Evolutionary conservation across 2,888 invertebrate species (phyloP).

Genomic region (Pterostichus madidus): DNA sequence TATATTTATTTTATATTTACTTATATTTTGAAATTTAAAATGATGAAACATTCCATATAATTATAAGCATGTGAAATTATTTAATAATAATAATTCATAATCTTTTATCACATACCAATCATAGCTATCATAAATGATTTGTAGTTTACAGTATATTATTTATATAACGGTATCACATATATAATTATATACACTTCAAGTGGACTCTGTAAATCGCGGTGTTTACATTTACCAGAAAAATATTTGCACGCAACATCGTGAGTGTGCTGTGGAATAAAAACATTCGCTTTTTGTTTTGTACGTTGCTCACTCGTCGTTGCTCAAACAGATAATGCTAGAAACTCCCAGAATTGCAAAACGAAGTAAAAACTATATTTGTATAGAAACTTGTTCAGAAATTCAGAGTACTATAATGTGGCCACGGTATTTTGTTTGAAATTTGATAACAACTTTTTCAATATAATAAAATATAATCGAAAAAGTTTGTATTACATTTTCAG

Average conservation of each 20-base stretch:
- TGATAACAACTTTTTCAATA: constrained; percentile 33
- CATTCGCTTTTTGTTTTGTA: constrained; percentile 32
- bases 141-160: constrained; percentile 28
- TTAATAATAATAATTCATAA: constrained; percentile 39
- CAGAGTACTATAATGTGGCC: background rate
- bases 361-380: constrained; percentile 5
- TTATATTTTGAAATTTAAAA: too few species aligned
- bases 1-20: too few species aligned
- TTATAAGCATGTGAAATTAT: constrained; percentile 1
- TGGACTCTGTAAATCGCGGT: constrained; percentile 27
- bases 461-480: background rate
- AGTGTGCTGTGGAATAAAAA: constrained; percentile 42
- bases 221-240: constrained; percentile 31
- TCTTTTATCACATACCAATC: constrained; percentile 3
- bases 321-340: constrained; percentile 17
- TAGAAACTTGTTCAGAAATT: background rate
- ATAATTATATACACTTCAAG: constrained; percentile 33
- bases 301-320: background rate
- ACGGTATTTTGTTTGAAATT: constrained; percentile 19
- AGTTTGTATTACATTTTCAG: constrained; percentile 4
- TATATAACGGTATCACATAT: constrained; percentile 27
- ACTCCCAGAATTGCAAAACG: constrained; percentile 20
- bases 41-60: background rate
- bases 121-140: constrained; percentile 13
- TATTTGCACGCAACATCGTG: constrained; percentile 51